A percentile compares a stretch with the other conserved stretches of the same genome.
These are phyloP conservation scores for Chrosomus eos DNA, from an alignment of 2,797 vertebrate genomes.

Conservation along the genomic window DNA sequence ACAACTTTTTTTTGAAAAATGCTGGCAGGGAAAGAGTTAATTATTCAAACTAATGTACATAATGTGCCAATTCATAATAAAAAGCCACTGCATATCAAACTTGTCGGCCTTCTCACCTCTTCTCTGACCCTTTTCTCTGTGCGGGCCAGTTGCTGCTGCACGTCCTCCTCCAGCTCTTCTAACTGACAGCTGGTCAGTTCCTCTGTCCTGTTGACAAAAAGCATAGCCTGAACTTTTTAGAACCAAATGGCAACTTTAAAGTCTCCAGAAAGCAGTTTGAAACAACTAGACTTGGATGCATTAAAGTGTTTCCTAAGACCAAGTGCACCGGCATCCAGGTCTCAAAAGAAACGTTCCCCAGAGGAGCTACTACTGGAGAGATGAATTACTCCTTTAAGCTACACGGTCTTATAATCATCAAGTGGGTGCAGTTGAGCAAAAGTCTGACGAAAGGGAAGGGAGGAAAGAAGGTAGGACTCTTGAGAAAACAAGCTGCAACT, in stretches of 20 bases:
- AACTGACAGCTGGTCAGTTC: conserved; percentile 75
- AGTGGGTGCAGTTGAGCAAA: conserved; percentile 50
- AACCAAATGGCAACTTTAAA: not conserved
- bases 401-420: conserved; percentile 50
- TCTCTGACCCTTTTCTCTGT: conserved; percentile 73
- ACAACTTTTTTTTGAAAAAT: no score
- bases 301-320: not conserved
- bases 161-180: conserved; percentile 79
- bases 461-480: conserved; percentile 30
- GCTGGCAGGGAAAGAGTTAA: no score
- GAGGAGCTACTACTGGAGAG: not conserved
- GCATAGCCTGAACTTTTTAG: conserved; percentile 4
- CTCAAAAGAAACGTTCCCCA: not conserved
- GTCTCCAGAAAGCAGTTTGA: not conserved
- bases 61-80: not conserved
- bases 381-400: conserved; percentile 27
- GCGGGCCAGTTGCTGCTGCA: conserved; percentile 73
- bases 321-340: not conserved
- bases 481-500: conserved; percentile 35
- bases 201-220: conserved; percentile 70
- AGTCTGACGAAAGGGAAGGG: conserved; percentile 51
- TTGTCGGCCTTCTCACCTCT: conserved; percentile 68
- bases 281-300: not conserved
- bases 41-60: not conserved
- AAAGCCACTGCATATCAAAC: not conserved